These are phyloP conservation scores for Protaetia brevitarsis DNA, from an alignment of 1,140 invertebrate species.

Conservation along the genomic window DNA sequence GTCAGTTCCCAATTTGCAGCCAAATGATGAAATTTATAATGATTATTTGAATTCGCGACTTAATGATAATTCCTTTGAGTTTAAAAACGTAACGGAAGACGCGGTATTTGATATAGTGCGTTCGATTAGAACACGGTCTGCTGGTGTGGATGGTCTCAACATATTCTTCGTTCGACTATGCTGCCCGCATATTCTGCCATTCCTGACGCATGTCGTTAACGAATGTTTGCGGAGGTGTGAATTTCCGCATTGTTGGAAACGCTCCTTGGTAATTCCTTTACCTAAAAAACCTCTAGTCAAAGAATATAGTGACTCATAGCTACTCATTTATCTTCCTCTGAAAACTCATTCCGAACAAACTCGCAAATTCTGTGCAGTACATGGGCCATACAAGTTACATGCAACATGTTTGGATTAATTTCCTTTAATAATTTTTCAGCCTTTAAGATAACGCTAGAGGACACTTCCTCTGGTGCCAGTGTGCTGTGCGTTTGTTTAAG, in stretches of 20 bases:
- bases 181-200: not conserved
- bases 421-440: too few relatives aligned
- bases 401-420: too few relatives aligned
- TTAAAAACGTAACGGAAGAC: not conserved
- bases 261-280: not conserved
- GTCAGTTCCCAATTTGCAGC: not conserved
- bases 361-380: too few relatives aligned
- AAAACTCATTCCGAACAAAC: too few relatives aligned
- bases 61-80: not conserved
- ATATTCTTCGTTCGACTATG: not conserved
- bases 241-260: not conserved
- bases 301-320: too few relatives aligned
- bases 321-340: too few relatives aligned
- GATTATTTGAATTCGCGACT: not conserved
- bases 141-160: not conserved
- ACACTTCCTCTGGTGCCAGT: too few relatives aligned
- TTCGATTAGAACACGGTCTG: not conserved
- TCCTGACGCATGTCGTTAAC: not conserved
- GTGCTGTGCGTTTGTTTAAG: too few relatives aligned
- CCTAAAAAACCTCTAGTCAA: too few relatives aligned
- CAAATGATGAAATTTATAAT: not conserved
- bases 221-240: not conserved
- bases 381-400: too few relatives aligned
- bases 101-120: not conserved
- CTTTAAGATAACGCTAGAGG: too few relatives aligned